Evolutionary conservation across 2,113 vertebrate species (phyloP).

Genomic region (Cyprinodon variegatus): DNA sequence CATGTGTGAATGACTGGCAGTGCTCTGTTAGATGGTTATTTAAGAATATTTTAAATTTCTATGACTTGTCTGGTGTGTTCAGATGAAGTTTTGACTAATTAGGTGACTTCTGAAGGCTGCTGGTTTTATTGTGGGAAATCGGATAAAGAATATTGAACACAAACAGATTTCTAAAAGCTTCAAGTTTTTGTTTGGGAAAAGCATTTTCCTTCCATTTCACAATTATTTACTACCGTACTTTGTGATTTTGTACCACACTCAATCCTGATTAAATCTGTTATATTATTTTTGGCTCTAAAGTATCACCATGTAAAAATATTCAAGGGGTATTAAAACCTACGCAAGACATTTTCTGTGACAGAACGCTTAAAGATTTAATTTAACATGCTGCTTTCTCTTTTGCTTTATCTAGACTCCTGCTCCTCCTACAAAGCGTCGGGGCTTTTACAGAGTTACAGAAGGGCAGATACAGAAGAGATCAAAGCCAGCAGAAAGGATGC

Average conservation of each 20-base stretch:
- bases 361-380: not conserved
- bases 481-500: constrained; percentile 46
- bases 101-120: too few relatives aligned
- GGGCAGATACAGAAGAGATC: constrained; percentile 41
- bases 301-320: not conserved
- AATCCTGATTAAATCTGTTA: not conserved
- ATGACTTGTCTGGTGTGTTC: too few relatives aligned
- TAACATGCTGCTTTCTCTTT: not conserved
- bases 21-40: too few relatives aligned
- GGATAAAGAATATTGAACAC: not conserved
- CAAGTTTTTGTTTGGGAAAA: not conserved
- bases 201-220: not conserved
- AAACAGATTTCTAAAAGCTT: not conserved
- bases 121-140: too few relatives aligned
- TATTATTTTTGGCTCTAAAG: not conserved
- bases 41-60: too few relatives aligned
- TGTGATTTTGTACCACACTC: not conserved
- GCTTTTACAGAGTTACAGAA: constrained; percentile 76
- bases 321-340: not conserved
- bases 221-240: not conserved
- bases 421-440: constrained; percentile 90
- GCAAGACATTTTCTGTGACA: not conserved
- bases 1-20: too few relatives aligned
- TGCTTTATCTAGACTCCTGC: constrained; percentile 81
- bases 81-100: too few relatives aligned